A percentile compares a stretch with the other conserved stretches of the same genome.
Conservation (phyloP, 2,113 vertebrate species). For the Euleptes europaea region DNA sequence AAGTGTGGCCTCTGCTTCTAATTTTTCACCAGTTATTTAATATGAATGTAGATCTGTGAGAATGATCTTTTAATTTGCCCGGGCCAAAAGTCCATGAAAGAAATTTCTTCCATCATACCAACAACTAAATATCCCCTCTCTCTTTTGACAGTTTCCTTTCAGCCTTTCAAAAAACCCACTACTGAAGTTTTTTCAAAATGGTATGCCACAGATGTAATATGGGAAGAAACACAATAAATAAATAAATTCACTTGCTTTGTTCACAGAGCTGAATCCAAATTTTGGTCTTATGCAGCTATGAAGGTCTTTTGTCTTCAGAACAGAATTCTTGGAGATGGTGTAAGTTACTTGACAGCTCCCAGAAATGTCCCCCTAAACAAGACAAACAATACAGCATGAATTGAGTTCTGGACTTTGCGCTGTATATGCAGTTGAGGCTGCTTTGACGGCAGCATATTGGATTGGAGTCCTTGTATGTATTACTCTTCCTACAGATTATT, state of each 20-base stretch:
- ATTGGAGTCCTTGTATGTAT: background rate
- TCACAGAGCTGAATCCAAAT: conserved; percentile 47
- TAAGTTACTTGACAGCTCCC: conserved; percentile 69
- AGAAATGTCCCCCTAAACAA: conserved; percentile 62
- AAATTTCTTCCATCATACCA: too few species aligned
- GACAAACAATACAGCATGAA: background rate
- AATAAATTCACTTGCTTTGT: conserved; percentile 60
- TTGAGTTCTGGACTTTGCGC: background rate
- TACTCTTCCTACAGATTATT: background rate
- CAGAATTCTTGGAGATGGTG: background rate
- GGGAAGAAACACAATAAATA: fast-evolving
- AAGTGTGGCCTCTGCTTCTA: too few species aligned
- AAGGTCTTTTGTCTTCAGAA: conserved; percentile 68
- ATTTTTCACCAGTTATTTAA: too few species aligned
- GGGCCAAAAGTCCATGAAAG: too few species aligned
- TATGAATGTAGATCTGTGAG: too few species aligned
- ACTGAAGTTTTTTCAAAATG: too few species aligned
- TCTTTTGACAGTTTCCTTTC: too few species aligned
- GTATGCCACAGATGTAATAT: background rate
- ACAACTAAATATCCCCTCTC: too few species aligned
- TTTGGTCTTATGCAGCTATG: conserved; percentile 45
- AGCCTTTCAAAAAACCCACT: too few species aligned
- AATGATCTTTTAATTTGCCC: too few species aligned
- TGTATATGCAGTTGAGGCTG: background rate
- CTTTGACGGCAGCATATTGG: background rate